Conservation (phyloP, 2,113 vertebrate genomes). For the Vidua chalybeata region DNA sequence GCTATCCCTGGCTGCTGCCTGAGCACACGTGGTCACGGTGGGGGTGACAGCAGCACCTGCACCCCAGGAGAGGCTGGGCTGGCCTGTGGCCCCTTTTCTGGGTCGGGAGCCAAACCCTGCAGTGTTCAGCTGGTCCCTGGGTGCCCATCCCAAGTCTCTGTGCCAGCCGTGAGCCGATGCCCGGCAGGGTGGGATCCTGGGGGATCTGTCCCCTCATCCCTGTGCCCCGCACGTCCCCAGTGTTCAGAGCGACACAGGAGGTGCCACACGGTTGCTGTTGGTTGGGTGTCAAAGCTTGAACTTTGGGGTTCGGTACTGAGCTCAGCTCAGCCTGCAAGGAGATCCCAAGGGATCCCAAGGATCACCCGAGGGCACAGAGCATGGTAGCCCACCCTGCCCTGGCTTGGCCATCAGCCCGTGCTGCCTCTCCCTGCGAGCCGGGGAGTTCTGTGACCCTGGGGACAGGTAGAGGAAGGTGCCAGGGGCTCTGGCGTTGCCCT, state of each 20-base stretch:
- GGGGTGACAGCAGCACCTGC: neutral
- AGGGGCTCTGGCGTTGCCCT: neutral
- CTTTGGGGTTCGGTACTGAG: neutral
- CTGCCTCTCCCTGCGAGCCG: neutral
- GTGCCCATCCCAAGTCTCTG: neutral
- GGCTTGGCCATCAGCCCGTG: neutral
- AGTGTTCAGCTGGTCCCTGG: rapidly evolving
- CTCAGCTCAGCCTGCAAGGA: neutral
- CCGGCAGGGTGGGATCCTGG: too few relatives aligned
- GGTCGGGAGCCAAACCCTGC: neutral
- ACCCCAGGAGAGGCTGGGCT: neutral
- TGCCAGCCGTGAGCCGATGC: rapidly evolving
- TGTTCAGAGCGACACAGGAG: neutral
- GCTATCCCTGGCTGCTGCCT: neutral
- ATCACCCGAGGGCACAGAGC: rapidly evolving
- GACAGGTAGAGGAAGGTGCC: neutral
- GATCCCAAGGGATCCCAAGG: neutral
- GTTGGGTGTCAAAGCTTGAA: neutral
- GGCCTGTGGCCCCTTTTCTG: neutral
- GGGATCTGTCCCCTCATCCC: neutral
- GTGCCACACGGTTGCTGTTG: rapidly evolving
- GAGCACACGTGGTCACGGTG: rapidly evolving
- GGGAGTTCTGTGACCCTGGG: neutral
- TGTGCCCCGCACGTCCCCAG: rapidly evolving
- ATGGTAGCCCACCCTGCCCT: neutral